phyloP scores from a whole-genome alignment of 35 echinoderm and acorn worm genomes.

The Lytechinus variegatus region DNA sequence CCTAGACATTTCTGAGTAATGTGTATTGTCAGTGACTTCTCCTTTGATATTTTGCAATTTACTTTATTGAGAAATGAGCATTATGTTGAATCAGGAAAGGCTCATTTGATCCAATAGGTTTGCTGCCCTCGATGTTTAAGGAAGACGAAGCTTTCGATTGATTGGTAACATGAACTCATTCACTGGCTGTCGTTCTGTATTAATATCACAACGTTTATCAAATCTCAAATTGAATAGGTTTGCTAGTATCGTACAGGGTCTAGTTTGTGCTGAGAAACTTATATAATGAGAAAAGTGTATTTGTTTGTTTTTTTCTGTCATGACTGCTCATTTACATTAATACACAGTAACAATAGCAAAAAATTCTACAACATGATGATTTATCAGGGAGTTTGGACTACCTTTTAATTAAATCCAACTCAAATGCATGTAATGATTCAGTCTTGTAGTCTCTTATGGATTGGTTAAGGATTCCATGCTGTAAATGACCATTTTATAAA shows the following conservation, averaged over 20 bases:
- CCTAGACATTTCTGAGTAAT: background rate
- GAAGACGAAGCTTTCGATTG: background rate
- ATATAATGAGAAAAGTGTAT: background rate
- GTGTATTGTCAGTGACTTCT: background rate
- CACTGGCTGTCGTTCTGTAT: background rate
- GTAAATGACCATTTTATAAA: no score
- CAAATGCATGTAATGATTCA: no score
- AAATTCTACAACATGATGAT: no score
- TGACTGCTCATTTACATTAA: background rate
- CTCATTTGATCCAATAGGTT: constrained; percentile 18
- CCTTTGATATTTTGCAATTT: background rate
- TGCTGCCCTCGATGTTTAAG: background rate
- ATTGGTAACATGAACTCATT: constrained; percentile 12
- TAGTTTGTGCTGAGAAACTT: background rate
- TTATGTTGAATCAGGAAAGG: constrained; percentile 4
- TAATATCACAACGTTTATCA: background rate
- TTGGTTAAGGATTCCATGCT: no score
- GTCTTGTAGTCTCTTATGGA: no score
- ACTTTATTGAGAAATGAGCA: constrained; percentile 8
- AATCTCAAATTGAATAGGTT: background rate
- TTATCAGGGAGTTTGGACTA: no score
- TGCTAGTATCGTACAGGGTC: background rate
- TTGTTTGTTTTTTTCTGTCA: background rate
- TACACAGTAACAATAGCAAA: background rate
- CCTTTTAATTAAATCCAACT: no score